Conservation (phyloP, 1,140 invertebrate species). For the Cepaea nemoralis region DNA sequence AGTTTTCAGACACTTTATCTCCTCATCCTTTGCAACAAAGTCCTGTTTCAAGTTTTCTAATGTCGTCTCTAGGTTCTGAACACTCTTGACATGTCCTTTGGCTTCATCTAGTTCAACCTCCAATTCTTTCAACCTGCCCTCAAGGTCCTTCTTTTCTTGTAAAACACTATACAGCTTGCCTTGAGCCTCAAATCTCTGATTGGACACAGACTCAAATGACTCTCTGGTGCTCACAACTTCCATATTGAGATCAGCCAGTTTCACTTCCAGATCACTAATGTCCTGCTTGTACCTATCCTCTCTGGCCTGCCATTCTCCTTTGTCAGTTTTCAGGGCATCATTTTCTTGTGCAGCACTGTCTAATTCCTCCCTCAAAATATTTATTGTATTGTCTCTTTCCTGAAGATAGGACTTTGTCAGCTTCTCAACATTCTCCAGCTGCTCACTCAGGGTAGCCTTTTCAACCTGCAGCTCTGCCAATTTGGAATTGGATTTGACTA, state of each 20-base stretch:
- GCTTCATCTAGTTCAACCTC: constrained; percentile 14
- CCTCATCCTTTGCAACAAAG: neutral
- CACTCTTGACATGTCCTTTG: neutral
- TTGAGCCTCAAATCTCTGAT: constrained; percentile 29
- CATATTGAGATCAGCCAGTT: neutral
- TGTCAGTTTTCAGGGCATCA: constrained; percentile 15
- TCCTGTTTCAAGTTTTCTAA: neutral
- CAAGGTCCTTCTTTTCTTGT: constrained; percentile 1
- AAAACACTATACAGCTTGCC: neutral
- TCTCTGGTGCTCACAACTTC: constrained; percentile 26
- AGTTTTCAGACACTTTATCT: constrained; percentile 1
- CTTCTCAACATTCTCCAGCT: neutral
- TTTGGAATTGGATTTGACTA: constrained; percentile 13
- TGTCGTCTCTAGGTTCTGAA: neutral
- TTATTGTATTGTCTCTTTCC: neutral
- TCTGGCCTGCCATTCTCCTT: neutral
- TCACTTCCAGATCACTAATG: constrained; percentile 14
- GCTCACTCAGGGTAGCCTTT: neutral
- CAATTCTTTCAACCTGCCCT: neutral
- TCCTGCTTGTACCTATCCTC: constrained; percentile 21
- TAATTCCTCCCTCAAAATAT: constrained; percentile 20
- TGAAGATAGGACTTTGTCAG: neutral
- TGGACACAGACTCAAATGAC: constrained; percentile 27
- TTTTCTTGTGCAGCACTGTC: neutral
- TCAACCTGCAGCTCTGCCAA: constrained; percentile 2